Conservation (phyloP, 2,113 vertebrate species). For the Brevimyrus niger region DNA sequence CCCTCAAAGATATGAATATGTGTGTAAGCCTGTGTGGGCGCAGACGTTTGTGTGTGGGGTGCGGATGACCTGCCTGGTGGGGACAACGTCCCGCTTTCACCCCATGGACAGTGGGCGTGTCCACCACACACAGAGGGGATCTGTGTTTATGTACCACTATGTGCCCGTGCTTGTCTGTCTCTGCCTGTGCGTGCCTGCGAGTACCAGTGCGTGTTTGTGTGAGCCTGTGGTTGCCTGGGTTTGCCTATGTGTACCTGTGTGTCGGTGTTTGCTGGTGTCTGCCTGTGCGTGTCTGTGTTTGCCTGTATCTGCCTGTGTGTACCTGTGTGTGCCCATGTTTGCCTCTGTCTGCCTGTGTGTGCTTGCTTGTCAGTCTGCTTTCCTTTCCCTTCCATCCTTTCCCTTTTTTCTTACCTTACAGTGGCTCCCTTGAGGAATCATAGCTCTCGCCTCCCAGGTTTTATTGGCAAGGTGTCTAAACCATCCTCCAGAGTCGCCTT, state of each 20-base stretch:
- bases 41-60: neutral
- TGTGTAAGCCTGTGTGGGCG: neutral
- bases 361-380: neutral
- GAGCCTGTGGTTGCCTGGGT: neutral
- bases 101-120: neutral
- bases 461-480: neutral
- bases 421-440: neutral
- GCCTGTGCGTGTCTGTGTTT: neutral
- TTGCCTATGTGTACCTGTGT: neutral
- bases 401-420: neutral
- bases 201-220: neutral
- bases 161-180: neutral
- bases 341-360: neutral
- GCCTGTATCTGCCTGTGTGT: neutral
- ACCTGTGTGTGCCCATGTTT: neutral
- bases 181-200: neutral
- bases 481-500: neutral
- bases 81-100: neutral
- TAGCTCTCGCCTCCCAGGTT: neutral
- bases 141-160: neutral
- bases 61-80: neutral
- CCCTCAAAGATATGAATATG: neutral
- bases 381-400: neutral
- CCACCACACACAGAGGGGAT: neutral
- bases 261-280: too few species aligned